phyloP scores from a whole-genome alignment of 2,888 invertebrate species.

The Cataglyphis livida region DNA sequence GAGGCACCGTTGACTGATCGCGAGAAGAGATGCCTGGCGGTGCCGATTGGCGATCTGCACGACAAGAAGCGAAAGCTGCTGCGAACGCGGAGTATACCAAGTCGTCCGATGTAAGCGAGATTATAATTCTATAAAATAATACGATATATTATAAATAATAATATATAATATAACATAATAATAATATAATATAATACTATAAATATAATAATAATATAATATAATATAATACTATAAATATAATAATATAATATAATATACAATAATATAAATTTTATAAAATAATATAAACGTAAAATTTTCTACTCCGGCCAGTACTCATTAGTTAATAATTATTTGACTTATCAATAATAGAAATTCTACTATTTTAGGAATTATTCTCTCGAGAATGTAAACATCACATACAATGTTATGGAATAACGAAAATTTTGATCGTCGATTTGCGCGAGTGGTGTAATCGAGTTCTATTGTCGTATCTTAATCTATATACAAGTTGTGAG shows the following conservation, averaged over 20 bases:
- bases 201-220: too few relatives aligned
- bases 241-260: too few relatives aligned
- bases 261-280: too few relatives aligned
- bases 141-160: background rate
- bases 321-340: background rate
- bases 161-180: background rate
- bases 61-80: conserved; percentile 83
- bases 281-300: background rate
- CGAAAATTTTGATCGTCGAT: background rate
- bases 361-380: background rate
- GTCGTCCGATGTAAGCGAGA: conserved; percentile 71
- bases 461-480: conserved; percentile 31
- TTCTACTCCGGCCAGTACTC: background rate
- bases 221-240: too few relatives aligned
- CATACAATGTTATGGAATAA: background rate
- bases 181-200: background rate
- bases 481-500: conserved; percentile 21
- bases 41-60: conserved; percentile 82
- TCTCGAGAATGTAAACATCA: background rate
- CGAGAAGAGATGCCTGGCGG: conserved; percentile 83
- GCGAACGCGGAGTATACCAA: conserved; percentile 78
- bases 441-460: background rate
- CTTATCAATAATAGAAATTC: background rate
- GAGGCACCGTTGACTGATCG: conserved; percentile 81
- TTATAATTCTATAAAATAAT: background rate